These are phyloP conservation scores for Lissonota sp. DNA, from an alignment of 2,888 invertebrate genomes.

Conservation along the genomic window DNA sequence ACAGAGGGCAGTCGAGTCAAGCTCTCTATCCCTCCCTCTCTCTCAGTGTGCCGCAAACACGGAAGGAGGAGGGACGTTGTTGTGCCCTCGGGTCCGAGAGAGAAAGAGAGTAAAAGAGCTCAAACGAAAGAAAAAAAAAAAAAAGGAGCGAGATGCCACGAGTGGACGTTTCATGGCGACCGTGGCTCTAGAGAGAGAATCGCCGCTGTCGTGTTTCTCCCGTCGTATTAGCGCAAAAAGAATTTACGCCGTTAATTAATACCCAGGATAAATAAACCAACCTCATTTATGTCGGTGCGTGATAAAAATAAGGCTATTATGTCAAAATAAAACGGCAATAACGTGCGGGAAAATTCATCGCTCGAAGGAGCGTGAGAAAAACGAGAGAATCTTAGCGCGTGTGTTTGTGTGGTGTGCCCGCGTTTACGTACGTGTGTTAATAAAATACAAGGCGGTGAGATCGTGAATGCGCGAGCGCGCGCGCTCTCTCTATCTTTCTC, in stretches of 20 bases:
- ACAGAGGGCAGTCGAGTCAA: slow-evolving; percentile 57
- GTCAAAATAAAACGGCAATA: background rate
- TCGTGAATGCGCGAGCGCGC: slow-evolving; percentile 56
- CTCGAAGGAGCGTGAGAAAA: slow-evolving; percentile 26
- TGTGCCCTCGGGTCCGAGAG: slow-evolving; percentile 11
- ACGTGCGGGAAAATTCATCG: background rate
- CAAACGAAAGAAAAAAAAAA: slow-evolving; percentile 15
- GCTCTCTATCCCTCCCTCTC: slow-evolving; percentile 54
- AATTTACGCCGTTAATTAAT: background rate
- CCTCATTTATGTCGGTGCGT: background rate
- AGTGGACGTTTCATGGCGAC: slow-evolving; percentile 59
- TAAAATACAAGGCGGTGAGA: slow-evolving; percentile 46
- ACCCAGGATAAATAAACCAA: background rate
- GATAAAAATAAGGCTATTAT: too few species aligned
- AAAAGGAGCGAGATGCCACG: slow-evolving; percentile 40
- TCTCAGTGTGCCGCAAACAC: slow-evolving; percentile 64
- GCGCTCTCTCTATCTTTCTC: slow-evolving; percentile 10
- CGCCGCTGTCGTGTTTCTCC: slow-evolving; percentile 48
- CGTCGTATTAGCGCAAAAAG: slow-evolving; percentile 14
- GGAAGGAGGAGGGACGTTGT: slow-evolving; percentile 33
- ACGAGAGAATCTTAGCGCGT: slow-evolving; percentile 13
- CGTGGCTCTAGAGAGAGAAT: slow-evolving; percentile 65
- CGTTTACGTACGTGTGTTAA: slow-evolving; percentile 34
- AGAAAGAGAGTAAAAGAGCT: slow-evolving; percentile 36
- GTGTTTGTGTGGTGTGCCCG: slow-evolving; percentile 25